phyloP scores from a whole-genome alignment of 2,797 vertebrate species.

The Sebastes hubbsi region DNA sequence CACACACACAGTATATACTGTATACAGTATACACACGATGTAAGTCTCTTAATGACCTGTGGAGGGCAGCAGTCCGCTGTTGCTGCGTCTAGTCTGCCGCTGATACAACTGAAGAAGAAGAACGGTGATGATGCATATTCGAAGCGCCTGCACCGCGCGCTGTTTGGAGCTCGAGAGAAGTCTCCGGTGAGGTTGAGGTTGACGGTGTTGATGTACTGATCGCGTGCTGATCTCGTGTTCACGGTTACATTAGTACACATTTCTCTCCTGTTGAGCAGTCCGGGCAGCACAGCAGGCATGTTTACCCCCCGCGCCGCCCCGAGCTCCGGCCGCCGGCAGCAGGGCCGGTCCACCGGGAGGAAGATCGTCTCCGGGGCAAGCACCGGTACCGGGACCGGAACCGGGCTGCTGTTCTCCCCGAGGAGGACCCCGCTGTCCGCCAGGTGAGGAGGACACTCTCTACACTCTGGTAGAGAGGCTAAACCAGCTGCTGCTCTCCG shows the following conservation, averaged over 20 bases:
- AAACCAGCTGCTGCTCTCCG: too few relatives aligned
- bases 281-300: conserved; percentile 57
- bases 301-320: conserved; percentile 74
- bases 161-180: background rate
- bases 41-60: background rate
- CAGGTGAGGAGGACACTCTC: conserved; percentile 51
- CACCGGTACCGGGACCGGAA: background rate
- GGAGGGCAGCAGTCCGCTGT: background rate
- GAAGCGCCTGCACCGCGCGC: background rate
- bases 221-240: background rate
- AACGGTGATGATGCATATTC: background rate
- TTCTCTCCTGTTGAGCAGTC: background rate
- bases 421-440: conserved; percentile 70
- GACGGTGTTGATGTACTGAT: background rate
- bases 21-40: too few relatives aligned
- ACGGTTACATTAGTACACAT: background rate
- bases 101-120: background rate
- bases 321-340: conserved; percentile 75
- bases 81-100: background rate
- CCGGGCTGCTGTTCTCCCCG: conserved; percentile 75
- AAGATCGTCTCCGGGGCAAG: conserved; percentile 68
- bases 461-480: too few relatives aligned
- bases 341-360: conserved; percentile 64
- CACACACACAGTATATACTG: too few relatives aligned
- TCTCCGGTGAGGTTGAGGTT: background rate